phyloP scores from a whole-genome alignment of 1,140 invertebrate genomes.

The Sipha flava region DNA sequence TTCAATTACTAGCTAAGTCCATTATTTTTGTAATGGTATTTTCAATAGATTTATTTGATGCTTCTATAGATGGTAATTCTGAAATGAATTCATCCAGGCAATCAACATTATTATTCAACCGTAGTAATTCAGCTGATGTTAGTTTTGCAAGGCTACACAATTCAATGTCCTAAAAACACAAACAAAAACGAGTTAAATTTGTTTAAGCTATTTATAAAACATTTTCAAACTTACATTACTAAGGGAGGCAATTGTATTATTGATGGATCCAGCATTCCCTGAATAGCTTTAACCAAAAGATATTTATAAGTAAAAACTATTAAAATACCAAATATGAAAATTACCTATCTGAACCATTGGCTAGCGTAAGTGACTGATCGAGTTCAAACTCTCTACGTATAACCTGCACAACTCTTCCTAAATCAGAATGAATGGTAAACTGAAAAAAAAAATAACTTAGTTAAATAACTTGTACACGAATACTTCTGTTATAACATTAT shows the following conservation, averaged over 20 bases:
- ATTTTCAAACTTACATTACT: not conserved
- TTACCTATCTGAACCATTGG: constrained; percentile 39
- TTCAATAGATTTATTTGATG: constrained; percentile 59
- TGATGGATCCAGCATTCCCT: not conserved
- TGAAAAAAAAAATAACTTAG: constrained; percentile 40
- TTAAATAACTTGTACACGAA: no score
- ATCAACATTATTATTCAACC: constrained; percentile 57
- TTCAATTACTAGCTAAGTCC: constrained; percentile 54
- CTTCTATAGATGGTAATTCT: constrained; percentile 49
- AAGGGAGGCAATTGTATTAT: not conserved
- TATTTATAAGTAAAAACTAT: not conserved
- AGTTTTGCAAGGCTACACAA: constrained; percentile 48
- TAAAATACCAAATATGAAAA: not conserved
- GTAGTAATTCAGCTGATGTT: constrained; percentile 58
- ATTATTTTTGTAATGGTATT: constrained; percentile 62
- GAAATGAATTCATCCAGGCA: constrained; percentile 61
- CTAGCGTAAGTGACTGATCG: constrained; percentile 48
- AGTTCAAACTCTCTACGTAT: constrained; percentile 67
- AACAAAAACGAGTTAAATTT: not conserved
- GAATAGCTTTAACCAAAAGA: constrained; percentile 13
- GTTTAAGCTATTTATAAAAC: not conserved
- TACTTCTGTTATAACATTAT: not conserved
- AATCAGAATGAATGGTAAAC: constrained; percentile 66
- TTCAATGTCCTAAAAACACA: not conserved
- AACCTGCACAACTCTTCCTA: constrained; percentile 66